A percentile compares a stretch with the other conserved stretches of the same genome.
Evolutionary conservation across 92 coral and sea anemone genomes (phyloP).

Genomic region (Epizoanthus stellaris): DNA sequence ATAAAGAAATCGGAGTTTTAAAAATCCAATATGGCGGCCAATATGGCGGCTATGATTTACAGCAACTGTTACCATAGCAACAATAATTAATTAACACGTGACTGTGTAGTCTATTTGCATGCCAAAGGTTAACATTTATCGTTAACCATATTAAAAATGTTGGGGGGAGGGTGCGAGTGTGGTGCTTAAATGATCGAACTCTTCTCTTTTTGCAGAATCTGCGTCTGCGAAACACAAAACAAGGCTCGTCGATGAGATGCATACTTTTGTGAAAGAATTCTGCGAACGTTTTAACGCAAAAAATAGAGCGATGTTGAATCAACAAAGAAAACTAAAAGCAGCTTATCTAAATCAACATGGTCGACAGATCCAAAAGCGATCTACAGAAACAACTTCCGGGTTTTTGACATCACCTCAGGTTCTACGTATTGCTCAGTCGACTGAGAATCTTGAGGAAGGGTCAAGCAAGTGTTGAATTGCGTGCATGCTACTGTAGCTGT

Average conservation of each 20-base stretch:
- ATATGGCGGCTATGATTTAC: too few species aligned
- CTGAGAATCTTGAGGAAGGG: neutral
- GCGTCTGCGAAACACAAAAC: conserved; percentile 11
- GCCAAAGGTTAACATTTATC: too few species aligned
- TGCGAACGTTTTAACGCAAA: neutral
- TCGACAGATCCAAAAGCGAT: neutral
- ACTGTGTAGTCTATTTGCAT: too few species aligned
- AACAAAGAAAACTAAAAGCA: neutral
- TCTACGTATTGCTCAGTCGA: neutral
- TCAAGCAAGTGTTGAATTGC: neutral
- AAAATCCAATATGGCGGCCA: too few species aligned
- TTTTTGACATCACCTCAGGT: neutral
- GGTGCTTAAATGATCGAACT: neutral
- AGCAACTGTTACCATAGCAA: too few species aligned
- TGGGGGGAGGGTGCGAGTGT: too few species aligned
- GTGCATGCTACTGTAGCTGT: too few species aligned
- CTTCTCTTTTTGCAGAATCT: neutral
- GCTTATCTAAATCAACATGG: neutral
- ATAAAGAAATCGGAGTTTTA: too few species aligned
- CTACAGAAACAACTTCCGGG: neutral
- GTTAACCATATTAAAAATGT: too few species aligned
- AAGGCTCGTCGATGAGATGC: neutral
- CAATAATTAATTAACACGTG: too few species aligned
- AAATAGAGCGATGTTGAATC: neutral
- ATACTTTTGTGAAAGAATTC: conserved; percentile 16